These are phyloP conservation scores for Phocides pigmalion DNA, from an alignment of 1,140 invertebrate genomes.

Conservation along the genomic window DNA sequence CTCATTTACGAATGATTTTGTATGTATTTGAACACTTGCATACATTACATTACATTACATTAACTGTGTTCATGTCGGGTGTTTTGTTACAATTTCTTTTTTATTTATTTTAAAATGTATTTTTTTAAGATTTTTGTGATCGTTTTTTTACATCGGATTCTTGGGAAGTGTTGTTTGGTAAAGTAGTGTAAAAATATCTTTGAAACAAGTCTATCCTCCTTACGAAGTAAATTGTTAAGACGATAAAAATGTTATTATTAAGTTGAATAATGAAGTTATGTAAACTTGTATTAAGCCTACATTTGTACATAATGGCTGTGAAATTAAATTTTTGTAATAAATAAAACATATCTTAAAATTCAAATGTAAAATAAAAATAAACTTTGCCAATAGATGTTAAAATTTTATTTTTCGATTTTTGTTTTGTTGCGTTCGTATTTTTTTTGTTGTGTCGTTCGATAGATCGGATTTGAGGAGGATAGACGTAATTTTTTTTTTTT, in stretches of 20 bases:
- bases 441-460: background rate
- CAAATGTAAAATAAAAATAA: background rate
- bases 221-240: background rate
- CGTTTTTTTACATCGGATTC: conserved; percentile 36
- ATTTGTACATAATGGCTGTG: conserved; percentile 20
- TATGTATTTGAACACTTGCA: too few relatives aligned
- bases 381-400: background rate
- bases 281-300: background rate
- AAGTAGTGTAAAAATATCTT: background rate
- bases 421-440: background rate
- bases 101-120: conserved; percentile 49
- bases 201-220: conserved; percentile 11
- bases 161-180: background rate
- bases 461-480: conserved; percentile 8
- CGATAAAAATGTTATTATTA: background rate
- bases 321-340: background rate
- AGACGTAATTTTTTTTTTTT: conserved; percentile 4
- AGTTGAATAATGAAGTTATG: background rate
- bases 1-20: too few relatives aligned
- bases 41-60: background rate
- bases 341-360: conserved; percentile 5
- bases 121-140: conserved; percentile 49
- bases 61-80: conserved; percentile 32
- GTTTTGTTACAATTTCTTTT: conserved; percentile 46
- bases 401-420: background rate